These are phyloP conservation scores for Cottus gobio DNA, from an alignment of 2,113 vertebrate genomes.

Conservation along the genomic window DNA sequence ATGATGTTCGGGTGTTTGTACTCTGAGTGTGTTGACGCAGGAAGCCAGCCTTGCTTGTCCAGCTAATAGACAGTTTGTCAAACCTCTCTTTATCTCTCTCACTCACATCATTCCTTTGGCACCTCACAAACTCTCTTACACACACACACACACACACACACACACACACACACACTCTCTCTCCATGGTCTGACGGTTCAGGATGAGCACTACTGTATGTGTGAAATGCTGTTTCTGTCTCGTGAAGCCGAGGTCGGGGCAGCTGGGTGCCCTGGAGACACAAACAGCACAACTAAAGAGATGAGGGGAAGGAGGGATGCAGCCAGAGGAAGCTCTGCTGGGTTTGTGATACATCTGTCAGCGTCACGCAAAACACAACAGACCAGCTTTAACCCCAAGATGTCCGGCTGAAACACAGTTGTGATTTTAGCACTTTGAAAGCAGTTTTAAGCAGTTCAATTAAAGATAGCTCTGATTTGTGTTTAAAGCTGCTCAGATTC, in stretches of 20 bases:
- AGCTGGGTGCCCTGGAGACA: slow-evolving; percentile 16
- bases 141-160: background rate
- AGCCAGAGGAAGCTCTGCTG: background rate
- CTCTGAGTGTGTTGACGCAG: background rate
- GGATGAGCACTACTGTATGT: slow-evolving; percentile 1
- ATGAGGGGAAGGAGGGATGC: background rate
- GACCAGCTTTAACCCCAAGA: background rate
- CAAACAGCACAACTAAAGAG: background rate
- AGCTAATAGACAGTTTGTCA: background rate
- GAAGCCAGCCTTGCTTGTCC: background rate
- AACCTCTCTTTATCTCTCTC: background rate
- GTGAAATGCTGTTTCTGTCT: slow-evolving; percentile 39
- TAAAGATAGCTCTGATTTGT: background rate
- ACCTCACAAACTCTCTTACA: background rate
- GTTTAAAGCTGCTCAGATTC: background rate
- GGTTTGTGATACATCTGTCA: background rate
- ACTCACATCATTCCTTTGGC: background rate
- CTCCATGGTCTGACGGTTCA: background rate
- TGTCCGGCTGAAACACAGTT: background rate
- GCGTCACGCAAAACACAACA: slow-evolving; percentile 9
- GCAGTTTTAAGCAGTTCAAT: background rate
- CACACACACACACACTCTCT: background rate
- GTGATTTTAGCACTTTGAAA: background rate
- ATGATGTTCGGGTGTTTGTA: background rate
- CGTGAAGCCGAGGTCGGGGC: slow-evolving; percentile 14